Conservation (phyloP, 2,797 vertebrate species). For the Periophthalmus magnuspinnatus region DNA sequence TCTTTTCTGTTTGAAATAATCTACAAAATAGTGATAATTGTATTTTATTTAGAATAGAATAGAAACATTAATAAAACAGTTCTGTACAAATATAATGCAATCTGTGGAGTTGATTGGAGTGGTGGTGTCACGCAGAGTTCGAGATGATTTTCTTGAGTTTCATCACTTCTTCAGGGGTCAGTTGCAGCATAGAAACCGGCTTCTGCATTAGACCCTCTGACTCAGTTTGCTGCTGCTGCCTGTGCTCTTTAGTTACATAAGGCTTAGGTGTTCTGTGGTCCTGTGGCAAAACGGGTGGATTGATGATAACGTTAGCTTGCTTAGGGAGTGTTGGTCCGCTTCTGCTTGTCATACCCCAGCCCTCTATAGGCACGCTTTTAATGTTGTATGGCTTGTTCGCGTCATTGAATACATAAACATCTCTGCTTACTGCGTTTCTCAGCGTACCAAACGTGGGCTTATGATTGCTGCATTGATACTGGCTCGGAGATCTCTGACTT, state of each 20-base stretch:
- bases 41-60: background rate
- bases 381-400: background rate
- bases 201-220: conserved; percentile 24
- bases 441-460: conserved; percentile 10
- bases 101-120: background rate
- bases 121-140: conserved; percentile 24
- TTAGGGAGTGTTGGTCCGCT: background rate
- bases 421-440: conserved; percentile 7
- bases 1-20: background rate
- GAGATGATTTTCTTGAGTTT: conserved; percentile 73
- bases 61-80: background rate
- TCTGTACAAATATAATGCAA: background rate
- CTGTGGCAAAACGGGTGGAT: conserved; percentile 5
- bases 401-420: conserved; percentile 13
- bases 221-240: conserved; percentile 11
- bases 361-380: conserved; percentile 6
- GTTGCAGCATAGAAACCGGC: conserved; percentile 41
- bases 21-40: background rate
- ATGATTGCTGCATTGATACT: conserved; percentile 14
- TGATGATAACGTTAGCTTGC: conserved; percentile 2
- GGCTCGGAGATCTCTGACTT: background rate
- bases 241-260: conserved; percentile 1
- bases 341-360: conserved; percentile 26
- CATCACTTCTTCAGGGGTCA: conserved; percentile 59
- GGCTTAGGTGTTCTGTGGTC: conserved; percentile 18